These are phyloP conservation scores for Mastomys coucha DNA, from an alignment of 2,113 vertebrate genomes.

Conservation along the genomic window DNA sequence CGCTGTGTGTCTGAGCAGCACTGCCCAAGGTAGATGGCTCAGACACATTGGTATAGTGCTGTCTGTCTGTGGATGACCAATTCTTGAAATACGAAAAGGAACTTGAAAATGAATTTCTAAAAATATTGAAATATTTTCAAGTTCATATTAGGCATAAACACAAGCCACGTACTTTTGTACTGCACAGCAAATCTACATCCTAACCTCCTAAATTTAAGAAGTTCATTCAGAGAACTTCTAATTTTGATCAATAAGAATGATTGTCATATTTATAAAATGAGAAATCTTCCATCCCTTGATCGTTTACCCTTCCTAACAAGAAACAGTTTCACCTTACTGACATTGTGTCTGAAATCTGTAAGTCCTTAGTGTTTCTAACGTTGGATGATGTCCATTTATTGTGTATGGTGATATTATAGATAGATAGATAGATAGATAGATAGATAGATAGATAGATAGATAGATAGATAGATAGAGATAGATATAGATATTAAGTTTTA, in stretches of 20 bases:
- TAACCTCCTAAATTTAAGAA: neutral
- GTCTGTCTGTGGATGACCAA: neutral
- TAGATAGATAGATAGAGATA: too few relatives aligned
- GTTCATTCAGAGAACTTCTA: neutral
- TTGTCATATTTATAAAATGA: neutral
- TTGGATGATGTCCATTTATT: neutral
- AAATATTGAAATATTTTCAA: neutral
- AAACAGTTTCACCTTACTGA: neutral
- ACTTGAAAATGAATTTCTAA: neutral
- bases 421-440: too few relatives aligned
- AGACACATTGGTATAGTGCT: too few relatives aligned
- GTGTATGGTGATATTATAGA: neutral
- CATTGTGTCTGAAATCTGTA: neutral
- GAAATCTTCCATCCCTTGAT: neutral
- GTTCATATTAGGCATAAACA: neutral
- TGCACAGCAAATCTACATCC: fast-evolving
- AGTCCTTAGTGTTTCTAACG: neutral
- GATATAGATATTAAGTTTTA: too few relatives aligned
- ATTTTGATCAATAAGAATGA: neutral
- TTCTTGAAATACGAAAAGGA: neutral
- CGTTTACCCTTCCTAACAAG: neutral
- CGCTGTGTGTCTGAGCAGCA: too few relatives aligned
- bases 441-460: too few relatives aligned
- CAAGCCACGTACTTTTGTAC: neutral
- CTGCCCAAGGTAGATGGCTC: too few relatives aligned